A percentile compares a stretch with the other conserved stretches of the same genome.
phyloP scores from a whole-genome alignment of 2,113 vertebrate species.

The Lycocorax pyrrhopterus region DNA sequence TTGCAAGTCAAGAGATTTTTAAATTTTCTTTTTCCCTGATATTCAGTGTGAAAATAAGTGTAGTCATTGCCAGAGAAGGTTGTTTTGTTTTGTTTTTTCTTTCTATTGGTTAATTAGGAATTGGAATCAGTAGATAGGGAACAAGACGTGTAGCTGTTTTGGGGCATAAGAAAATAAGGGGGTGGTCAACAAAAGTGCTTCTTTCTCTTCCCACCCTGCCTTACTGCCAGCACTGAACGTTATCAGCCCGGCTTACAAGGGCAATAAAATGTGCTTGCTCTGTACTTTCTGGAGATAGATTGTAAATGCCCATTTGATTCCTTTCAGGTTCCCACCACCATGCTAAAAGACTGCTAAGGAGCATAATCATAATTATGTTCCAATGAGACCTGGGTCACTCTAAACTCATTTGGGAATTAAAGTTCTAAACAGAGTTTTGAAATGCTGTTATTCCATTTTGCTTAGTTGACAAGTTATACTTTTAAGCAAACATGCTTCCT shows the following conservation, averaged over 20 bases:
- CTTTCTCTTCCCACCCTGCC: neutral
- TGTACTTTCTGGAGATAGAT: neutral
- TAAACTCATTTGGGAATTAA: neutral
- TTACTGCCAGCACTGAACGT: neutral
- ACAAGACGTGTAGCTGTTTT: neutral
- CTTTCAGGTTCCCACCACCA: neutral
- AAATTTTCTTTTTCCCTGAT: neutral
- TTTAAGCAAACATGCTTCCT: neutral
- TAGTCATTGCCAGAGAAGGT: neutral
- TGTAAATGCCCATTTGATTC: neutral
- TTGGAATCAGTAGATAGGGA: neutral
- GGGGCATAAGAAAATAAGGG: neutral
- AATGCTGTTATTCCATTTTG: neutral
- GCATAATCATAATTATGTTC: neutral
- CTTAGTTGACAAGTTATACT: neutral
- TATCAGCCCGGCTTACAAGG: neutral
- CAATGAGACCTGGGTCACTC: neutral
- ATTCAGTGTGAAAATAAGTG: neutral
- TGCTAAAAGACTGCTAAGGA: neutral
- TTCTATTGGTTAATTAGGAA: neutral
- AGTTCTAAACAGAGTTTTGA: neutral
- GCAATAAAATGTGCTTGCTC: neutral
- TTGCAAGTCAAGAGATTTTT: neutral
- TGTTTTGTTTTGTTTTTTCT: neutral
- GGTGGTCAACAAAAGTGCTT: neutral